These are phyloP conservation scores for Perodicticus potto DNA, from an alignment of 2,797 vertebrate species.

Conservation along the genomic window DNA sequence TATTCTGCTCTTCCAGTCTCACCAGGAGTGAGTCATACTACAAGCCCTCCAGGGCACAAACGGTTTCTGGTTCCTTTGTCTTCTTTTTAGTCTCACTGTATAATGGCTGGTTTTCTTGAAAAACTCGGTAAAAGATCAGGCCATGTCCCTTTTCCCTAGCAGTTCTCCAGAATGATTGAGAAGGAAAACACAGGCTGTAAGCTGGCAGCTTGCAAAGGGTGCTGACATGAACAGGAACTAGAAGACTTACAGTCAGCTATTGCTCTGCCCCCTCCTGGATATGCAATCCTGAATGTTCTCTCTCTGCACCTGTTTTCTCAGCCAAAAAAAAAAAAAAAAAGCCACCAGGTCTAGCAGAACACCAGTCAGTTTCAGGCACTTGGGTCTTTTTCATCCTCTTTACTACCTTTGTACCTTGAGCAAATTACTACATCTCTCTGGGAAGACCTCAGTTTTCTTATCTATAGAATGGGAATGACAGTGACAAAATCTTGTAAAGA, in stretches of 20 bases:
- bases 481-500: not conserved
- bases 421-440: not conserved
- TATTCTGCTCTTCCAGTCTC: conserved; percentile 65
- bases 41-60: conserved; percentile 71
- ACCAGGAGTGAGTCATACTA: conserved; percentile 64
- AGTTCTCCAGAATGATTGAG: not conserved
- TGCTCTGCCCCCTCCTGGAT: not conserved
- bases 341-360: conserved; percentile 5
- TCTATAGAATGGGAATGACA: conserved; percentile 35
- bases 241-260: not conserved
- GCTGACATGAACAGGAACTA: not conserved
- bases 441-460: conserved; percentile 48
- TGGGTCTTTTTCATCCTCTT: not conserved
- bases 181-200: not conserved
- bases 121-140: not conserved
- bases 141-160: not conserved
- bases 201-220: conserved; percentile 21
- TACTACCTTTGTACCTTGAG: conserved; percentile 61
- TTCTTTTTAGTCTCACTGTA: conserved; percentile 8
- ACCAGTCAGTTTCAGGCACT: conserved; percentile 43
- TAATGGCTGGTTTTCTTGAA: not conserved
- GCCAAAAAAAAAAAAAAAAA: not conserved
- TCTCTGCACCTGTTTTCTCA: not conserved
- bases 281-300: conserved; percentile 5
- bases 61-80: conserved; percentile 16